These are phyloP conservation scores for Oscheius onirici DNA, from an alignment of 2,888 invertebrate species.

Conservation along the genomic window DNA sequence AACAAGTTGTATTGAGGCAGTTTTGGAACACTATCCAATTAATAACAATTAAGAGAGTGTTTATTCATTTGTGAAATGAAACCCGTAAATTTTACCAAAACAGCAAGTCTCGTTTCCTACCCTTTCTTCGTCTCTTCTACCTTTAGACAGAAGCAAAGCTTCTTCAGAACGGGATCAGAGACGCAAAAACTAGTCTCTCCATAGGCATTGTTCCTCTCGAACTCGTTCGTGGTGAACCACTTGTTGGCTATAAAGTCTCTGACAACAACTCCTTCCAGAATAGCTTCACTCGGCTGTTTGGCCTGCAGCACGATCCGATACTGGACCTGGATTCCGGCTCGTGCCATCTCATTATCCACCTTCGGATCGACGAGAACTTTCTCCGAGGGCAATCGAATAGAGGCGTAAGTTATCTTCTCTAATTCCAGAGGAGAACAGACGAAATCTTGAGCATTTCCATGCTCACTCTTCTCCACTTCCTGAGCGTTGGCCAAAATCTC, in stretches of 20 bases:
- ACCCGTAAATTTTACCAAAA: background rate
- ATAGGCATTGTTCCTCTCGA: constrained; percentile 60
- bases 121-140: background rate
- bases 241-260: constrained; percentile 43
- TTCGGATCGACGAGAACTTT: constrained; percentile 40
- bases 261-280: constrained; percentile 48
- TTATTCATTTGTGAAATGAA: background rate
- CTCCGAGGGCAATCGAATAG: constrained; percentile 37
- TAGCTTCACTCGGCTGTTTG: constrained; percentile 46
- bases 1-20: too few species aligned
- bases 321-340: constrained; percentile 26
- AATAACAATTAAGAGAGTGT: background rate
- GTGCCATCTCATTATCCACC: constrained; percentile 20
- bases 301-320: constrained; percentile 46
- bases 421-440: constrained; percentile 23
- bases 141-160: constrained; percentile 54
- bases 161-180: constrained; percentile 50
- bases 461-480: constrained; percentile 18
- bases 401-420: constrained; percentile 27
- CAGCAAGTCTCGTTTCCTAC: too few species aligned
- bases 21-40: too few species aligned
- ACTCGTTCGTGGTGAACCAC: constrained; percentile 49
- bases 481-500: constrained; percentile 12
- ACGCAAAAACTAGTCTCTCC: constrained; percentile 60
- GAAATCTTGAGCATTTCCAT: background rate